Base-by-base conservation (phyloP, 2,113 vertebrate species). In the Clarias batrachus region DNA sequence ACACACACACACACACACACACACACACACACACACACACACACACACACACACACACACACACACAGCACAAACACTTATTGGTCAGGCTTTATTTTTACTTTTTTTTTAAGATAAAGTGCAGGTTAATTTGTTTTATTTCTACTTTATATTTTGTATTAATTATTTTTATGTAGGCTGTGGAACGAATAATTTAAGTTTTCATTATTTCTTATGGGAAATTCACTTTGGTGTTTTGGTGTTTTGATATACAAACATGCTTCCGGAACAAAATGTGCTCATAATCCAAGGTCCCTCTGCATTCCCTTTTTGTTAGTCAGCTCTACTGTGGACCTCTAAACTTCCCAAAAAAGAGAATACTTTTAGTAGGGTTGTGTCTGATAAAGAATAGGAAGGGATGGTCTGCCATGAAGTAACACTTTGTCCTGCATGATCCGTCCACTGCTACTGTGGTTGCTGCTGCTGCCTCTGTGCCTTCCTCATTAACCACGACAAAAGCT, bases 301-400 rank as follows among this genome's bases (percentile, higher is more conserved):
- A 56, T 80, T 86, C 1, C 41, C 81, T 79, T 65, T 54, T 57
- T 5, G 0, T 3, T n/a, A 56, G 8, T 23, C 23, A 83, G 25
- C 8, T 84, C 91, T 94, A 93, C 87, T 92, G 83, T 63, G 93
- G 93, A 84, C 91, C 91, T 66, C 92, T 86, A 10, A 92, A 94
- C 86, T 94, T 95, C 66, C 97, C 98, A 0, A 97, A 30, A 92
- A 99, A 99, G 23, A 98, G 93, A 74, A 98, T 92, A 89, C 70
- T 95, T 11, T 90, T 91, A 0, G 94, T 96, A 77, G 93, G 89
- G 14, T 97, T 97, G 91, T 99, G 96, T 65, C 92, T 94, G 90
- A 99, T 97, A 83, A 96, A 94, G 93, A 98, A 99, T 65, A 99
- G 83, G 93, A 99, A 99, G 16, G 98, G 97, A 79, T 97, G 98